Evolutionary conservation across 92 coral and sea anemone species (phyloP).

Genomic region (Porites evermanni): DNA sequence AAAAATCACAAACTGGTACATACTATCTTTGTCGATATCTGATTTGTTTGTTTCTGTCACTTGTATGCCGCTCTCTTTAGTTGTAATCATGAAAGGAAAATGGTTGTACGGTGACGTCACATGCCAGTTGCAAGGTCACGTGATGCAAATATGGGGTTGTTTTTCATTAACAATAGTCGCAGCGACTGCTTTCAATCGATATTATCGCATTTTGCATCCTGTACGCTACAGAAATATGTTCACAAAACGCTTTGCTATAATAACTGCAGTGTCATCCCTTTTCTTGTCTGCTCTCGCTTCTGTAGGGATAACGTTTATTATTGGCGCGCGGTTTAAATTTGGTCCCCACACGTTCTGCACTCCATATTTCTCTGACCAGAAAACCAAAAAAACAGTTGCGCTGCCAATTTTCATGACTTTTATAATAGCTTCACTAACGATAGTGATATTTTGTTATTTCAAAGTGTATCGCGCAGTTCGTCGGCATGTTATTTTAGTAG

Average conservation of each 20-base stretch:
- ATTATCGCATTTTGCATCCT: conserved; percentile 67
- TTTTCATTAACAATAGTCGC: conserved; percentile 63
- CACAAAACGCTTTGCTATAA: conserved; percentile 22
- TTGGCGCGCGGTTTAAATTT: conserved; percentile 37
- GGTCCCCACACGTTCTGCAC: conserved; percentile 77
- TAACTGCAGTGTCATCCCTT: conserved; percentile 2
- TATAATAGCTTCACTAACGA: conserved; percentile 37
- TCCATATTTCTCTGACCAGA: conserved; percentile 45
- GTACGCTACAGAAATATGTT: conserved; percentile 49
- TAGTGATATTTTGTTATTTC: conserved; percentile 56
- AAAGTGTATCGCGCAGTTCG: conserved; percentile 66
- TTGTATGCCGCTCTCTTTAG: conserved; percentile 54
- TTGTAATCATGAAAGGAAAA: conserved; percentile 47
- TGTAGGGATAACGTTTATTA: background rate
- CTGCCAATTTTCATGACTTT: conserved; percentile 52
- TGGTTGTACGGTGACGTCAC: conserved; percentile 58
- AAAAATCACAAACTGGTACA: conserved; percentile 58
- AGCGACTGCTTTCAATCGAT: conserved; percentile 65
- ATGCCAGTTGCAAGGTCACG: conserved; percentile 62
- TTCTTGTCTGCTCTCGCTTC: background rate
- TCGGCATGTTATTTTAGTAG: conserved; percentile 47
- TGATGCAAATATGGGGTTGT: conserved; percentile 53
- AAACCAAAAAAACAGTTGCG: conserved; percentile 27
- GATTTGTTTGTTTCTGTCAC: conserved; percentile 54
- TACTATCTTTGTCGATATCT: conserved; percentile 48